These are phyloP conservation scores for Euura saliciscinereae DNA, from an alignment of 1,140 invertebrate genomes.

Conservation along the genomic window DNA sequence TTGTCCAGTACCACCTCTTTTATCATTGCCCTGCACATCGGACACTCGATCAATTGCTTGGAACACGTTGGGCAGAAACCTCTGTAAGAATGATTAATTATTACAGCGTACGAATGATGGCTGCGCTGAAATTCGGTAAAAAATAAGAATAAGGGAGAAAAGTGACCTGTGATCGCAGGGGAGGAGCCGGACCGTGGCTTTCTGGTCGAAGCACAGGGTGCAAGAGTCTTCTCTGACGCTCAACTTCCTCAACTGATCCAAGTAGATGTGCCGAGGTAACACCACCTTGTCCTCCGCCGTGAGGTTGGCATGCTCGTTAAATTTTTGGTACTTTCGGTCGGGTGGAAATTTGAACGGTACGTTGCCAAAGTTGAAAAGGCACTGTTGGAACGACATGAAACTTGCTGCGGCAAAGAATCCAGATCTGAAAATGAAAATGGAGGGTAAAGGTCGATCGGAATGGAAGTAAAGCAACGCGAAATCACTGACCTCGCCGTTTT, in stretches of 20 bases:
- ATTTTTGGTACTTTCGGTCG: slow-evolving; percentile 69
- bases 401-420: slow-evolving; percentile 94
- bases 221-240: slow-evolving; percentile 86
- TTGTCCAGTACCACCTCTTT: slow-evolving; percentile 53
- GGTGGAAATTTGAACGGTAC: slow-evolving; percentile 83
- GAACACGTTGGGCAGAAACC: slow-evolving; percentile 87
- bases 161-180: slow-evolving; percentile 81
- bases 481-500: slow-evolving; percentile 73
- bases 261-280: slow-evolving; percentile 75
- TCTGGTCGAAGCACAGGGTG: slow-evolving; percentile 85
- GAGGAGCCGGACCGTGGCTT: slow-evolving; percentile 73
- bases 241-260: slow-evolving; percentile 74
- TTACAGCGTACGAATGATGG: slow-evolving; percentile 9
- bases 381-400: slow-evolving; percentile 96
- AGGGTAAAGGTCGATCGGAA: no score
- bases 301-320: slow-evolving; percentile 80
- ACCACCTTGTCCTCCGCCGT: slow-evolving; percentile 72
- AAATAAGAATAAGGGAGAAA: slow-evolving; percentile 11
- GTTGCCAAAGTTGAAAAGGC: slow-evolving; percentile 91
- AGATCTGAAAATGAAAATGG: slow-evolving; percentile 61
- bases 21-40: slow-evolving; percentile 79
- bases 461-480: no score
- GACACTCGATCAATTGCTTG: slow-evolving; percentile 79
- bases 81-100: slow-evolving; percentile 58
- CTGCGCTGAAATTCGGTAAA: slow-evolving; percentile 8